Evolutionary conservation across 2,888 invertebrate species (phyloP).

Genomic region (Drosophila cognata): DNA sequence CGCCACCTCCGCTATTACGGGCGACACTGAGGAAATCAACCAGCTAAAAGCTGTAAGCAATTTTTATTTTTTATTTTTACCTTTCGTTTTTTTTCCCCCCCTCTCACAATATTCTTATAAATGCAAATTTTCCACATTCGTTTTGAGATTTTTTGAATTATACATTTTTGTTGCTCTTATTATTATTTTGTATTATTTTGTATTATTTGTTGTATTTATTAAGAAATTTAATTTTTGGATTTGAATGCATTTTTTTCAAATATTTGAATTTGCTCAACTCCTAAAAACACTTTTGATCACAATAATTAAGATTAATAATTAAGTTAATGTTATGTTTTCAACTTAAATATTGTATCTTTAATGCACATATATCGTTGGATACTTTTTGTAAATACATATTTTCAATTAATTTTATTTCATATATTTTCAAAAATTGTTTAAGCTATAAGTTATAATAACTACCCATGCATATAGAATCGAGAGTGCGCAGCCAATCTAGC

Average conservation of each 20-base stretch:
- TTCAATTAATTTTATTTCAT: neutral
- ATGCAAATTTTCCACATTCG: neutral
- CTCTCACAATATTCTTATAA: neutral
- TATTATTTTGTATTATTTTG: neutral
- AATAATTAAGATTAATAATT: neutral
- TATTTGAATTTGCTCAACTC: neutral
- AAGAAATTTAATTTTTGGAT: neutral
- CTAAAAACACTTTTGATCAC: neutral
- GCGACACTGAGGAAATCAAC: constrained; percentile 84
- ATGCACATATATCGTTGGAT: neutral
- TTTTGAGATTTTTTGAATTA: neutral
- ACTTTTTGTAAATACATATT: neutral
- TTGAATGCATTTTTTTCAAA: neutral
- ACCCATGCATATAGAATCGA: neutral
- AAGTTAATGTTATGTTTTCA: neutral
- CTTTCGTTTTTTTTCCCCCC: neutral
- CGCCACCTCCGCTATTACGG: constrained; percentile 65
- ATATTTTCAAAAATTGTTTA: neutral
- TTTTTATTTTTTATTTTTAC: neutral
- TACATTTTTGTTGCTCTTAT: neutral
- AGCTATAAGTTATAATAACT: neutral
- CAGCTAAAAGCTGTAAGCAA: constrained; percentile 85
- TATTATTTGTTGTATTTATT: neutral
- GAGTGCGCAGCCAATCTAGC: neutral
- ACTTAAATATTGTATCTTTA: neutral